These are phyloP conservation scores for Tapera naevia DNA, from an alignment of 2,797 vertebrate genomes.

Conservation along the genomic window DNA sequence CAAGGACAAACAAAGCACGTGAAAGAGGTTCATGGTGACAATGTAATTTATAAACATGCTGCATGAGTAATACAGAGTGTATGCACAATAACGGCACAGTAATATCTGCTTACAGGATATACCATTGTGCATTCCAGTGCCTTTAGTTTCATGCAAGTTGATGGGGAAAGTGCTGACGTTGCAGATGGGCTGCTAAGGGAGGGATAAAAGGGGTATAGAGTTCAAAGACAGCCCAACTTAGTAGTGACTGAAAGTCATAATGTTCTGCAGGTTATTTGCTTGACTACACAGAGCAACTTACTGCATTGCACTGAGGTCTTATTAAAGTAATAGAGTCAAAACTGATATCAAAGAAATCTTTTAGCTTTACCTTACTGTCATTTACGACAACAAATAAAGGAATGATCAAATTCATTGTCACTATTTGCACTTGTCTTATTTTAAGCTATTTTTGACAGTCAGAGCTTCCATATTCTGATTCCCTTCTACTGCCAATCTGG, in stretches of 20 bases:
- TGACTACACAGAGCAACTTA: neutral
- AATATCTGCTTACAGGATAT: conserved; percentile 32
- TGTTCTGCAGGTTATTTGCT: neutral
- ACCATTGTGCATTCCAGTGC: neutral
- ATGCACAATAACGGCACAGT: neutral
- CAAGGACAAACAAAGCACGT: conserved; percentile 41
- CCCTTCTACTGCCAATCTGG: neutral
- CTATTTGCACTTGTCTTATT: neutral
- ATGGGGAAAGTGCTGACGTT: conserved; percentile 18
- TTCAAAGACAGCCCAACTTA: neutral
- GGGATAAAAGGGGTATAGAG: neutral
- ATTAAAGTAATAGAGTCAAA: neutral
- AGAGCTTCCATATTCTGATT: neutral
- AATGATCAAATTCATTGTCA: neutral
- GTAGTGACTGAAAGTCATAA: neutral
- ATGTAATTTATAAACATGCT: conserved; percentile 54
- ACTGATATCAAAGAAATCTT: neutral
- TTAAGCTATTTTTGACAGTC: neutral
- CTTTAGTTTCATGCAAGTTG: neutral
- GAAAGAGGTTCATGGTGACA: conserved; percentile 5
- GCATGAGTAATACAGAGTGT: neutral
- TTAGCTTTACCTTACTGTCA: neutral
- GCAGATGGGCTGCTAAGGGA: neutral
- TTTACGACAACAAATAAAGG: neutral
- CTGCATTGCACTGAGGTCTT: neutral